These are phyloP conservation scores for Zoanthus sociatus DNA, from an alignment of 92 coral and sea anemone species.

Conservation along the genomic window DNA sequence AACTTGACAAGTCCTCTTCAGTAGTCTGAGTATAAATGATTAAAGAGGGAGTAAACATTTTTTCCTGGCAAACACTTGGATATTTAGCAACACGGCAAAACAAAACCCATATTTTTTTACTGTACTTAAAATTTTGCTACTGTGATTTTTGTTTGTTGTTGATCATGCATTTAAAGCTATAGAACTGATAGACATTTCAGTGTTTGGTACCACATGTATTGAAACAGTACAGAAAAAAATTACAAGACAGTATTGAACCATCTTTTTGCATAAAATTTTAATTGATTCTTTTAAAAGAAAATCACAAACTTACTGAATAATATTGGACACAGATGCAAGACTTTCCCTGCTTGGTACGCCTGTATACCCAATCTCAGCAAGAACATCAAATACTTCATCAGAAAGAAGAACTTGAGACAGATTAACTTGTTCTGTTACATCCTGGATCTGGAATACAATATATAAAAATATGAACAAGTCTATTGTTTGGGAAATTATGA, in stretches of 20 bases:
- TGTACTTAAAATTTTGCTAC: conserved; percentile 37
- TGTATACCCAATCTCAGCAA: conserved; percentile 29
- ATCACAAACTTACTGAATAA: conserved; percentile 32
- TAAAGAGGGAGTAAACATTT: conserved; percentile 12
- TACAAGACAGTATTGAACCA: conserved; percentile 34
- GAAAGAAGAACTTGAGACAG: conserved; percentile 41
- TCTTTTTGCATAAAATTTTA: conserved; percentile 32
- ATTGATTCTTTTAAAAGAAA: conserved; percentile 20
- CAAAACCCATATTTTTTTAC: conserved; percentile 22
- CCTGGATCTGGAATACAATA: conserved; percentile 35
- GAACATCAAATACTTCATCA: conserved; percentile 34
- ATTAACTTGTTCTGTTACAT: conserved; percentile 31
- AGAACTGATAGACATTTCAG: conserved; percentile 37
- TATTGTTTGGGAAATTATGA: conserved; percentile 28
- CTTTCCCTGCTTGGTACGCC: conserved; percentile 42
- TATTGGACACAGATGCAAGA: conserved; percentile 32
- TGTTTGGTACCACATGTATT: conserved; percentile 30
- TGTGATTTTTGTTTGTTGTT: conserved; percentile 29
- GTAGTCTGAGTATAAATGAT: conserved; percentile 23
- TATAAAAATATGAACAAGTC: conserved; percentile 21
- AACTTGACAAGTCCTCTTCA: conserved; percentile 16
- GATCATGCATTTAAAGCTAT: conserved; percentile 38
- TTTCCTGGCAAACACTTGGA: conserved; percentile 21
- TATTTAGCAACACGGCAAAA: conserved; percentile 15
- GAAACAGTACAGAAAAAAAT: conserved; percentile 32